Conservation (phyloP, 2,888 invertebrate species). For the Meteorus cinctellus region DNA sequence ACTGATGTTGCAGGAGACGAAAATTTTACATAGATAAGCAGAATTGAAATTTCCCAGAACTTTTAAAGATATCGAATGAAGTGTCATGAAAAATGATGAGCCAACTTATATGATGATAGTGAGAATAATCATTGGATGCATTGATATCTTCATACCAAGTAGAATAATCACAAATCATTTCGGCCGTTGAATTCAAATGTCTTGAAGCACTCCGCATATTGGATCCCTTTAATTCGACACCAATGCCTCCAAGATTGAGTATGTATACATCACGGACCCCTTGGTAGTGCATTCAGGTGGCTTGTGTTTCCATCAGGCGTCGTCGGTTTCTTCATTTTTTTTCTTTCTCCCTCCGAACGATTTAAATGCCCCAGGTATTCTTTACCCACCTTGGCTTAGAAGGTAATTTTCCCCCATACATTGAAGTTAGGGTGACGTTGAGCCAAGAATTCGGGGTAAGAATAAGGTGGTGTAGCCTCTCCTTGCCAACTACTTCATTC, state of each 20-base stretch:
- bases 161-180: background rate
- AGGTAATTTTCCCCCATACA: conserved; percentile 59
- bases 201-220: background rate
- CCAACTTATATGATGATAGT: too few relatives aligned
- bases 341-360: conserved; percentile 54
- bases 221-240: conserved; percentile 46
- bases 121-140: too few relatives aligned
- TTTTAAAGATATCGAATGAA: too few relatives aligned
- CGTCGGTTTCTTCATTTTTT: conserved; percentile 31
- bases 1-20: too few relatives aligned
- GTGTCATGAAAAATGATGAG: too few relatives aligned
- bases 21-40: too few relatives aligned
- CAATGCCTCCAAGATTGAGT: conserved; percentile 59
- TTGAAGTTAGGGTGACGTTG: conserved; percentile 38
- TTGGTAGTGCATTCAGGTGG: conserved; percentile 68
- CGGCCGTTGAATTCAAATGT: conserved; percentile 22
- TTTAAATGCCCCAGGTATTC: conserved; percentile 71
- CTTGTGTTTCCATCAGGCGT: conserved; percentile 59
- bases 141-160: background rate
- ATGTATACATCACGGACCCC: conserved; percentile 58
- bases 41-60: too few relatives aligned
- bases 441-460: conserved; percentile 47
- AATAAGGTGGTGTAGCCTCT: conserved; percentile 39
- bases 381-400: conserved; percentile 51
- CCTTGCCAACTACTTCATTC: conserved; percentile 52